phyloP scores from a whole-genome alignment of 1,140 invertebrate genomes.

The Drosophila sucinea region DNA sequence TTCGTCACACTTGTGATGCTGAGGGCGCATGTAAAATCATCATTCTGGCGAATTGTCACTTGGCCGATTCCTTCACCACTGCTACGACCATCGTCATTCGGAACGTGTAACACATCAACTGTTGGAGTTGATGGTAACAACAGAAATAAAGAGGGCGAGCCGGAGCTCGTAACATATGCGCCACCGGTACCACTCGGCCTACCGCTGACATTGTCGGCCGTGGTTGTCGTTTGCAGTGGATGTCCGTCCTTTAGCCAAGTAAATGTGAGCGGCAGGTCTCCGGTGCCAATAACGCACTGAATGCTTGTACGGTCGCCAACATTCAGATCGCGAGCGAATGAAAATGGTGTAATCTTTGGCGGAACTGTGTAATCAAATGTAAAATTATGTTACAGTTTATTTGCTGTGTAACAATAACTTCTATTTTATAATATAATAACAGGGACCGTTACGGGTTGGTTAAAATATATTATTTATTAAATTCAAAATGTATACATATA shows the following conservation, averaged over 20 bases:
- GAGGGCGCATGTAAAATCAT: conserved; percentile 87
- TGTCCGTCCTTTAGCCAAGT: conserved; percentile 89
- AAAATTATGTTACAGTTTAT: conserved; percentile 1
- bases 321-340: conserved; percentile 87
- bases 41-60: conserved; percentile 87
- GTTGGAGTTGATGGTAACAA: conserved; percentile 29
- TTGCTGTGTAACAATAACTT: not conserved
- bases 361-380: conserved; percentile 84
- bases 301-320: conserved; percentile 88
- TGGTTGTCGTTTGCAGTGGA: conserved; percentile 60
- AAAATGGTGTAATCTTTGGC: conserved; percentile 88
- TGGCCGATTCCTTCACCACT: conserved; percentile 81
- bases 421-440: not conserved
- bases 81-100: conserved; percentile 68
- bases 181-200: conserved; percentile 69
- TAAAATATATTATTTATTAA: too few species aligned
- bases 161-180: conserved; percentile 50
- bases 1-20: conserved; percentile 87
- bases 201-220: conserved; percentile 60
- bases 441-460: too few species aligned
- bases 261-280: conserved; percentile 88
- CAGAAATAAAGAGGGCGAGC: conserved; percentile 32
- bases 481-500: too few species aligned
- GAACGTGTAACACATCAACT: conserved; percentile 24
- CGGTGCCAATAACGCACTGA: conserved; percentile 88